Evolutionary conservation across 2,113 vertebrate species (phyloP).

Genomic region (Tautogolabrus adspersus): DNA sequence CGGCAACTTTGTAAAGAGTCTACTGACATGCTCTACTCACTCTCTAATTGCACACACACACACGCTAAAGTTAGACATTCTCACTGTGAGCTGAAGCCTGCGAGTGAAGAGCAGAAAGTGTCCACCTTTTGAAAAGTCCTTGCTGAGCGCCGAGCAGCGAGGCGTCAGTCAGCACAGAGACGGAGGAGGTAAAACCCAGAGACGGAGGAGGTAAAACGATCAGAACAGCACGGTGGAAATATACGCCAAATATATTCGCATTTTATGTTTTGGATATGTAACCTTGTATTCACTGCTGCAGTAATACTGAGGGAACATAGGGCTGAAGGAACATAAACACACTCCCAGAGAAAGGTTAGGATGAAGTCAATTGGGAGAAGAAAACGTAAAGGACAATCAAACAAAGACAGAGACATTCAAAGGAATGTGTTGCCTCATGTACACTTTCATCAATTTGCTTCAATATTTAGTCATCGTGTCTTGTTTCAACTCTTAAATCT

Average conservation of each 20-base stretch:
- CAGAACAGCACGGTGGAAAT: neutral
- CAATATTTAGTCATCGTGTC: no score
- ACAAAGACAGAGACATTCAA: no score
- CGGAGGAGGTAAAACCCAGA: neutral
- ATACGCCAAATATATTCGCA: neutral
- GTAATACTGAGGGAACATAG: no score
- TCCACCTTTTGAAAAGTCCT: conserved; percentile 53
- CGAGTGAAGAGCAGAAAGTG: conserved; percentile 5
- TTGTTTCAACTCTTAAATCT: no score
- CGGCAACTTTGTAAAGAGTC: conserved; percentile 67
- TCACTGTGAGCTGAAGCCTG: conserved; percentile 3
- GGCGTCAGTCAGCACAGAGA: conserved; percentile 3
- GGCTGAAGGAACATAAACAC: no score
- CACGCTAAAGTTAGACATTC: conserved; percentile 8
- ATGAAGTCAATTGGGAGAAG: no score
- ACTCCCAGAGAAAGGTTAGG: no score
- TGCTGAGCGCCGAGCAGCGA: neutral
- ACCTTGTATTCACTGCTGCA: no score
- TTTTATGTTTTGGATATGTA: no score
- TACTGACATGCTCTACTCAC: conserved; percentile 49
- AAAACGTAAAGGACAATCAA: no score
- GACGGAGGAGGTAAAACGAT: neutral
- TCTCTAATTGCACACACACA: conserved; percentile 56
- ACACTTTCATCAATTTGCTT: no score
- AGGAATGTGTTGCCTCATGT: no score